phyloP scores from a whole-genome alignment of 2,113 vertebrate genomes.

The Epinephelus moara region DNA sequence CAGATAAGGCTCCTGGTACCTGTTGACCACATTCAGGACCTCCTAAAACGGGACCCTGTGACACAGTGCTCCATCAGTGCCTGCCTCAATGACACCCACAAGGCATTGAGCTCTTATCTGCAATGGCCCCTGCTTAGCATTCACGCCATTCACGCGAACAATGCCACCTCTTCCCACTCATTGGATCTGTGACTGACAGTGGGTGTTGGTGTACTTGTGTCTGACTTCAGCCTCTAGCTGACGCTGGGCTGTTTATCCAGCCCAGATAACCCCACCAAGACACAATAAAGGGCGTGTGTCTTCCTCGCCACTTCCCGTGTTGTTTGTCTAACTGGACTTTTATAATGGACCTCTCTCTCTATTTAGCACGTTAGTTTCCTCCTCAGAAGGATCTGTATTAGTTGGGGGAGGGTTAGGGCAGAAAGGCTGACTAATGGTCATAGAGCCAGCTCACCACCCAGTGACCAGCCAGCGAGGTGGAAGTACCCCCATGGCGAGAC shows the following conservation, averaged over 20 bases:
- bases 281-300: conserved; percentile 86
- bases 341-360: conserved; percentile 80
- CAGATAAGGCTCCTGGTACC: conserved; percentile 84
- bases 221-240: conserved; percentile 83
- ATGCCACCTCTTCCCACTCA: conserved; percentile 84
- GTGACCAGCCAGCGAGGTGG: conserved; percentile 50
- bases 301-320: conserved; percentile 80
- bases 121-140: conserved; percentile 82
- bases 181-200: conserved; percentile 83
- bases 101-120: conserved; percentile 85
- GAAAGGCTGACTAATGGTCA: conserved; percentile 67
- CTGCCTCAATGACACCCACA: conserved; percentile 79
- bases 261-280: conserved; percentile 77
- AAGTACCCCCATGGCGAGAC: conserved; percentile 56
- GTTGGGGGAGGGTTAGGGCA: conserved; percentile 49
- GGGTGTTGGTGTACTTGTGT: conserved; percentile 86
- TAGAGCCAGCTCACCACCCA: conserved; percentile 44
- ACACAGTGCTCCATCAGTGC: conserved; percentile 84
- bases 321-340: conserved; percentile 84
- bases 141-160: conserved; percentile 86
- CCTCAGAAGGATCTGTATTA: conserved; percentile 63
- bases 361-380: conserved; percentile 83
- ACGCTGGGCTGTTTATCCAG: conserved; percentile 85
- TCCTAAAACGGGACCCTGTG: conserved; percentile 78
- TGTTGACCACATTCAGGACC: conserved; percentile 78